Percentiles rank a stretch among this genome's conserved stretches.
Evolutionary conservation across 2,113 vertebrate genomes (phyloP).

Genomic region (human): DNA sequence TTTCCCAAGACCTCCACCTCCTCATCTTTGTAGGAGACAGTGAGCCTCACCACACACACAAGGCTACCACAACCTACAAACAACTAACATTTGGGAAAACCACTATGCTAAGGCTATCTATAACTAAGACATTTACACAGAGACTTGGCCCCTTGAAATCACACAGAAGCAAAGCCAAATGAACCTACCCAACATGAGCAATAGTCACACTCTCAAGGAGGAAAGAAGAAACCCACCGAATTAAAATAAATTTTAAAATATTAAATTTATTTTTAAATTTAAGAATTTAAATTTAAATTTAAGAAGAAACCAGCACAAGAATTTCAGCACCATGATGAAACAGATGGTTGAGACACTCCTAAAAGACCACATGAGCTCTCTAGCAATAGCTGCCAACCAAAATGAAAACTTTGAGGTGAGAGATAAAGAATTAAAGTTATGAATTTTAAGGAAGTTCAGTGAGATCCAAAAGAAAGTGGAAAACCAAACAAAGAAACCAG

Average conservation of each 20-base stretch:
- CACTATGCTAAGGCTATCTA: neutral
- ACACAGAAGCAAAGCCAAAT: neutral
- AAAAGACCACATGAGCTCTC: neutral
- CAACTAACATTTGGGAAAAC: neutral
- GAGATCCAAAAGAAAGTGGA: no score
- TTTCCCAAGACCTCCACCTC: neutral
- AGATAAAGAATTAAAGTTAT: neutral
- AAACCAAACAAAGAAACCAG: no score
- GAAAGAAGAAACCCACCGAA: neutral
- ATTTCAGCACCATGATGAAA: neutral
- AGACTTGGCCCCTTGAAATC: neutral
- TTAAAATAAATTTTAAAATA: neutral
- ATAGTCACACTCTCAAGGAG: neutral
- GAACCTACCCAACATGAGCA: neutral
- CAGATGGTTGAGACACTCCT: neutral
- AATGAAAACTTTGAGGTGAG: neutral
- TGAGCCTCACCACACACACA: neutral
- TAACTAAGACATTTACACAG: neutral
- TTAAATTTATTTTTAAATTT: no score
- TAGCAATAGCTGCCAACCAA: neutral
- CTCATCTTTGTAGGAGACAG: neutral
- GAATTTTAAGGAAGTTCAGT: neutral
- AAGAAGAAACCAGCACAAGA: neutral
- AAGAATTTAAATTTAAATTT: neutral
- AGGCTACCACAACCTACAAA: neutral